Evolutionary conservation across 2,888 invertebrate genomes (phyloP), one percentile per base, ranked within the genome.

Genomic region (Halictus quadricinctus): DNA sequence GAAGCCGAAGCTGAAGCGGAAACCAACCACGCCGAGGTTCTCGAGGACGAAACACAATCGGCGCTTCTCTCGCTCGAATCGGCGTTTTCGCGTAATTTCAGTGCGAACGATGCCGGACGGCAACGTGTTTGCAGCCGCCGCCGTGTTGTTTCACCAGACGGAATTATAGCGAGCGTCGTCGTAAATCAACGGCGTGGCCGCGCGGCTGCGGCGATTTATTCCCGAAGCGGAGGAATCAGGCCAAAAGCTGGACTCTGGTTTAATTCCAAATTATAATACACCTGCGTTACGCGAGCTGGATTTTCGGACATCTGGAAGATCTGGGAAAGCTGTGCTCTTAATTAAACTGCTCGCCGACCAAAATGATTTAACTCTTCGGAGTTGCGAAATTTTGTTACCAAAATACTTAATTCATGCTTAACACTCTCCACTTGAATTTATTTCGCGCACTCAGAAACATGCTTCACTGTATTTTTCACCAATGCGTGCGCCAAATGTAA

Each of bases 171-270:
- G 66, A 58, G 60, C 75, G 12, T n/a, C 60, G 43, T 36, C 73
- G 80, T 81, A 83, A 84, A 80, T 84, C 83, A 78, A 43, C 81
- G 72, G 69, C 41, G 64, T 25, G 50, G 58, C 41, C 50, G 15
- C 50, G 13, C 12, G 80, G 72, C 50, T 64, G 64, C 60, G 69
- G 79, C 86, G 77, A 86, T 86, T 81, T 86, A 85, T 86, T 85
- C 72, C 50, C 72, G 41, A 21, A 18, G 46, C 43, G 66, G 41
- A 79, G 48, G 29, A 18, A 64, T 21, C 21, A 18, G 21, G 29
- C 12, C 66, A 12, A 21, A 58, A 46, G n/a, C 43, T 10, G 29
- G 18, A n/a, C 43, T 18, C 43, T 4, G 58, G 8, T 72, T 81
- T 81, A 73, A 69, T 73, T 73, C 25, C 36, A 43, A 79, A 66